Evolutionary conservation across 2,797 vertebrate genomes (phyloP).

Genomic region (Oreortyx pictus): DNA sequence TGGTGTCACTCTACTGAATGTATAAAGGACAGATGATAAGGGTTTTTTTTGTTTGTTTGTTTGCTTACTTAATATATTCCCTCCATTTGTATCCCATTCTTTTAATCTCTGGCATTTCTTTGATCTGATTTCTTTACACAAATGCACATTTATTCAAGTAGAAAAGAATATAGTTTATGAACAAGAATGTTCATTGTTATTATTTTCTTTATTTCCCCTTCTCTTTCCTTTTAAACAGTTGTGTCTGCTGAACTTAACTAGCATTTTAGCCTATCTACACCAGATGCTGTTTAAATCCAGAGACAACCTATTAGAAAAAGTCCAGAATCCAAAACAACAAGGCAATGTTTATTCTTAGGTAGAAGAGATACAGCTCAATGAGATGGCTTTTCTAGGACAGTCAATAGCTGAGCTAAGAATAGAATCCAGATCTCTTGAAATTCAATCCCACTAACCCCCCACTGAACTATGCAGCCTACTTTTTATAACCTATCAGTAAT

Average conservation of each 20-base stretch:
- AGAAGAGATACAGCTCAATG: not conserved
- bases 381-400: not conserved
- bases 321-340: not conserved
- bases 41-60: not conserved
- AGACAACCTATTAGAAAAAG: not conserved
- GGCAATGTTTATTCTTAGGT: not conserved
- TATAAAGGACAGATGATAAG: not conserved
- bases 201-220: not conserved
- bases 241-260: not conserved
- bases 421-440: not conserved
- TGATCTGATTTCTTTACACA: not conserved
- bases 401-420: not conserved
- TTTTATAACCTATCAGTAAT: not conserved
- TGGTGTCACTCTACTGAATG: not conserved
- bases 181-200: not conserved
- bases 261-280: not conserved
- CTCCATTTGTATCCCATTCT: not conserved
- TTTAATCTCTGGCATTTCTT: not conserved
- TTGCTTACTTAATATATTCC: not conserved
- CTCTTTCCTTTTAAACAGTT: not conserved
- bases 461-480: not conserved
- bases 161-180: not conserved
- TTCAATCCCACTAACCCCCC: not conserved
- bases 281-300: not conserved
- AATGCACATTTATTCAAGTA: not conserved